Evolutionary conservation across 2,888 invertebrate species (phyloP), one percentile per base, ranked within the genome.

Genomic region (Colletes collaris): DNA sequence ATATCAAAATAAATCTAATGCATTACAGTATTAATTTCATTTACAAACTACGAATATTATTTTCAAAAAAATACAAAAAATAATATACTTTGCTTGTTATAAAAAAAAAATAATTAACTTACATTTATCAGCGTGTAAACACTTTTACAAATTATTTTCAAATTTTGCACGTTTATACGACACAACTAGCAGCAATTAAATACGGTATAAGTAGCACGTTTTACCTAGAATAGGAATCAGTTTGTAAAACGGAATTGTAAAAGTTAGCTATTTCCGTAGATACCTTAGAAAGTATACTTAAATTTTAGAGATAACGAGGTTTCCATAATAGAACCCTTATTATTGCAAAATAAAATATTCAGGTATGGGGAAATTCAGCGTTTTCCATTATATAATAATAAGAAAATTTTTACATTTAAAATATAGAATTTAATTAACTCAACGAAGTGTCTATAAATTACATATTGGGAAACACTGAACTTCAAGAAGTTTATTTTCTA

Each of bases 291-390:
- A 71, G 27, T 67, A 64, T 13, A 59, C 46, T 56, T 72, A 62
- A 40, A 76, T 2, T 50, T 35, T 63, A 40, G 35, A 40, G 44
- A 66, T 52, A 40, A 49, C 49, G n/a, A 56, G 52, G 2, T 53
- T 53, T 70, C 53, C 55, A 59, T 40, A 44, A 74, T 79, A 70
- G 49, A 76, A 35, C 70, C 63, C 71, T 70, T n/a, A 59, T 68
- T 65, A 65, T 73, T 67, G 49, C 55, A 11, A 7, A 65, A 75
- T 64, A 37, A 64, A 40, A 67, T 27, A 27, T n/a, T 79, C 60
- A 66, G 63, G 44, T 79, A 67, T 79, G 64, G 66, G 79, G 49
- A 49, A 73, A 73, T 70, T 73, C 73, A 68, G 78, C 11, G 69
- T 77, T 77, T 69, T 77, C 64, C 78, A 69, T 58, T 53, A 11